These are phyloP conservation scores for Orcinus orca DNA, from an alignment of 2,113 vertebrate species.

Conservation along the genomic window DNA sequence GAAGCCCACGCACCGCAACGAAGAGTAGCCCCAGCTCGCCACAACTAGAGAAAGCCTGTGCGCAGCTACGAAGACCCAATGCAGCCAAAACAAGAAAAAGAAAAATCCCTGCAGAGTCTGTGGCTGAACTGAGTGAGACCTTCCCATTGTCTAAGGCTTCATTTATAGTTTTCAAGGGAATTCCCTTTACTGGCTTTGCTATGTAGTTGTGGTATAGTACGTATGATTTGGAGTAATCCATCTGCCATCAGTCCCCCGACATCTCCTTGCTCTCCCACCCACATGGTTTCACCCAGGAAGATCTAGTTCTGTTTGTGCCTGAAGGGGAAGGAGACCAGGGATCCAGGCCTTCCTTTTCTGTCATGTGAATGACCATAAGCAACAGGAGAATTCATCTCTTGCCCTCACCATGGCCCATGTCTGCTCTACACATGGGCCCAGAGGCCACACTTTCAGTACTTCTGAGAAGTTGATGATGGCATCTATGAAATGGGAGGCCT, in stretches of 20 bases:
- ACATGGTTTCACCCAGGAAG: neutral
- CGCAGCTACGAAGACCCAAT: too few relatives aligned
- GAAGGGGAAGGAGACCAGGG: neutral
- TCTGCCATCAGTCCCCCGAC: neutral
- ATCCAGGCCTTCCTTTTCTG: neutral
- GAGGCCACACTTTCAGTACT: constrained; percentile 5
- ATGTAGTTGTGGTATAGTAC: neutral
- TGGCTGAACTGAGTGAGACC: neutral
- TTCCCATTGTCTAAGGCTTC: neutral
- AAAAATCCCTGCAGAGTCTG: neutral
- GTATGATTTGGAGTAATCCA: neutral
- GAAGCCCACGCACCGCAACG: fast-evolving
- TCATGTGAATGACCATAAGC: neutral
- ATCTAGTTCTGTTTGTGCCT: neutral
- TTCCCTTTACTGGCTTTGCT: constrained; percentile 7
- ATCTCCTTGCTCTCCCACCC: neutral
- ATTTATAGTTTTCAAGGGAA: neutral
- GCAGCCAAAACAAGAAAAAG: too few relatives aligned
- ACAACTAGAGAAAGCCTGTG: too few relatives aligned
- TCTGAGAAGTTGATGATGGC: constrained; percentile 22
- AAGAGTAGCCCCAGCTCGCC: too few relatives aligned
- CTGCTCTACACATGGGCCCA: constrained; percentile 6
- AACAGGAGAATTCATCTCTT: neutral
- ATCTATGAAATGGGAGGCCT: constrained; percentile 26
- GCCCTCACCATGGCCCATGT: neutral